phyloP scores from a whole-genome alignment of 2,888 invertebrate species.

The Himalopsyche anomala region DNA sequence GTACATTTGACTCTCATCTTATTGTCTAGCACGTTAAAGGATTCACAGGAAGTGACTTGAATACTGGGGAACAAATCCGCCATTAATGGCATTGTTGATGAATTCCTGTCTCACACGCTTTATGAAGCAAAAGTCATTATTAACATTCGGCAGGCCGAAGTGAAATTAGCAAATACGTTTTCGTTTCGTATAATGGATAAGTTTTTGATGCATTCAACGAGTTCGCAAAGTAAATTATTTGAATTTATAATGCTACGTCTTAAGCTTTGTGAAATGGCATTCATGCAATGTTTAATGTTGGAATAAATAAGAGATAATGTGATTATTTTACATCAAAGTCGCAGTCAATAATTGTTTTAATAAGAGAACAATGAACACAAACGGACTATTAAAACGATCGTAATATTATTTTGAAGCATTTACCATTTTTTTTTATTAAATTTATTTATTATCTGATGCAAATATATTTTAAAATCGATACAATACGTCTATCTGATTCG shows the following conservation, averaged over 20 bases:
- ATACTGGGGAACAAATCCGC: constrained; percentile 48
- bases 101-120: constrained; percentile 54
- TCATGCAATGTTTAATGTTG: neutral
- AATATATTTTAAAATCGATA: too few relatives aligned
- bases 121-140: constrained; percentile 46
- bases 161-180: constrained; percentile 22
- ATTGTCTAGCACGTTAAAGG: constrained; percentile 61
- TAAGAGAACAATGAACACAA: too few relatives aligned
- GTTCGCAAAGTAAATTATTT: neutral
- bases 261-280: neutral
- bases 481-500: too few relatives aligned
- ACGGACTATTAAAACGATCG: too few relatives aligned
- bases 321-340: neutral
- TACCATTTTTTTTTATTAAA: too few relatives aligned
- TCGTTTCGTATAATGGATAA: constrained; percentile 23
- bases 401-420: too few relatives aligned
- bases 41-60: constrained; percentile 52
- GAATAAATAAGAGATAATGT: neutral
- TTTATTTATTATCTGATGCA: too few relatives aligned
- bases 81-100: constrained; percentile 62
- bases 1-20: constrained; percentile 48
- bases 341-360: neutral
- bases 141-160: constrained; percentile 40
- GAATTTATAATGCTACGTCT: neutral
- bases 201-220: neutral